Conservation (phyloP, 2,113 vertebrate species). For the Lipotes vexillifer region DNA sequence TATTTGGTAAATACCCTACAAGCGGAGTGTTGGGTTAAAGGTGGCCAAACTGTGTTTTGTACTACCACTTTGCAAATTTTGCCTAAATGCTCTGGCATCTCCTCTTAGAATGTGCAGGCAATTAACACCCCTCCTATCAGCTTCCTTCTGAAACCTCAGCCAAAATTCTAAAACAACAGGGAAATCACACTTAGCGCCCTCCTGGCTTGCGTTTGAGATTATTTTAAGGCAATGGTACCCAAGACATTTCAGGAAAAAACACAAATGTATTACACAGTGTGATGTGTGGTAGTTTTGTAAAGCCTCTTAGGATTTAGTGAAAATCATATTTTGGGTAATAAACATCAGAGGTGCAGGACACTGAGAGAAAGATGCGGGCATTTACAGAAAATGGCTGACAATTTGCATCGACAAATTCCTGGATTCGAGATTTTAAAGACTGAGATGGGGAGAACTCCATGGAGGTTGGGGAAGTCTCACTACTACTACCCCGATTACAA, state of each 20-base stretch:
- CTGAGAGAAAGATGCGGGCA: background rate
- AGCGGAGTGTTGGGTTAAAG: background rate
- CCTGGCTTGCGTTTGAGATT: background rate
- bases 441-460: background rate
- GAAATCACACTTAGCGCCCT: conserved; percentile 15
- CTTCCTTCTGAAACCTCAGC: background rate
- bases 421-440: background rate
- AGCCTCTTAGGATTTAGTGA: background rate
- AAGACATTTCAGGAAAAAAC: background rate
- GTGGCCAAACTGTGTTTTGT: background rate
- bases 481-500: background rate
- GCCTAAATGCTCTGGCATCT: background rate
- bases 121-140: background rate
- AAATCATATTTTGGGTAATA: background rate
- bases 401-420: background rate
- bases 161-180: conserved; percentile 28
- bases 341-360: background rate
- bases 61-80: background rate
- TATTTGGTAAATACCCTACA: background rate
- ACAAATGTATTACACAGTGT: background rate
- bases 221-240: conserved; percentile 24
- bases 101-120: background rate
- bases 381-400: background rate
- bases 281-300: background rate
- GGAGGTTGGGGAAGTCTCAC: background rate